Conservation (phyloP, 2,113 vertebrate species). For the Callopanchax toddi region DNA sequence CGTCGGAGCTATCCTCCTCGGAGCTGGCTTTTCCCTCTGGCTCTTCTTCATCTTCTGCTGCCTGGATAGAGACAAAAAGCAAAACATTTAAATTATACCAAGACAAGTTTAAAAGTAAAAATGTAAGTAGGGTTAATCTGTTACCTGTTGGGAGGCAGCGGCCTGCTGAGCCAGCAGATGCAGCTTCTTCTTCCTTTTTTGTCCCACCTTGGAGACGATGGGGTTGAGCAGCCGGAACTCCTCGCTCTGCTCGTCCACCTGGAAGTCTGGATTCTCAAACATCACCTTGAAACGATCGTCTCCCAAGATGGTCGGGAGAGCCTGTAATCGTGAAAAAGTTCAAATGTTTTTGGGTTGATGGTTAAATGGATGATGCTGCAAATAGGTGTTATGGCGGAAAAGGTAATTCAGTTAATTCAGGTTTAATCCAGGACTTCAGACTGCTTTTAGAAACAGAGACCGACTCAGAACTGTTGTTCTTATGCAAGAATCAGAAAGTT, state of each 20-base stretch:
- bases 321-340: conserved; percentile 68
- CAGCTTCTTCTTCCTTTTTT: conserved; percentile 91
- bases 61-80: conserved; percentile 29
- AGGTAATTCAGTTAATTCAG: too few species aligned
- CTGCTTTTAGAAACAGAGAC: too few species aligned
- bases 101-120: neutral
- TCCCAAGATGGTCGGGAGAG: conserved; percentile 86
- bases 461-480: too few species aligned
- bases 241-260: conserved; percentile 95
- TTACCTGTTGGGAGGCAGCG: conserved; percentile 79
- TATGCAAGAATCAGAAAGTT: too few species aligned
- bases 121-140: too few species aligned
- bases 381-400: neutral
- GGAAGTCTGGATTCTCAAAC: conserved; percentile 98
- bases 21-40: conserved; percentile 92
- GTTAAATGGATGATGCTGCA: neutral
- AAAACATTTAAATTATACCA: neutral
- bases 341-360: too few species aligned
- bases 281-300: conserved; percentile 97
- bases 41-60: conserved; percentile 85
- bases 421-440: too few species aligned
- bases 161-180: conserved; percentile 80
- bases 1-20: conserved; percentile 96
- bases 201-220: conserved; percentile 93
- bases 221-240: conserved; percentile 96